A percentile compares a stretch with the other conserved stretches of the same genome.
Evolutionary conservation across 2,797 vertebrate genomes (phyloP).

Genomic region (Urophycis tenuis): DNA sequence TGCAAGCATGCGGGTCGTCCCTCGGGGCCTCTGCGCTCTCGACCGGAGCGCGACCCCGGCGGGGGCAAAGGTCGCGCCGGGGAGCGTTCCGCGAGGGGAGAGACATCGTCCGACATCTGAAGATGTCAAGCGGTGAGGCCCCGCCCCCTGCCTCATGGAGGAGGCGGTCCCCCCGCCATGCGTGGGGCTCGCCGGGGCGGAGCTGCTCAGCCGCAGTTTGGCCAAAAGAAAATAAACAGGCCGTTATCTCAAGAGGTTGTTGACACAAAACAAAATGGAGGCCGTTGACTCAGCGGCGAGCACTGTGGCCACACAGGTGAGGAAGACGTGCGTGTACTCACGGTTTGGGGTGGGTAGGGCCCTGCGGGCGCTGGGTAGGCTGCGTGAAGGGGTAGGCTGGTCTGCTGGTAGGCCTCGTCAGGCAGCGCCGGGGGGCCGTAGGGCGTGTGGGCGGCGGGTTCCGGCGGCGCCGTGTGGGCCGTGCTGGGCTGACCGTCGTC

Average conservation of each 20-base stretch:
- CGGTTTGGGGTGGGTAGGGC: conserved; percentile 61
- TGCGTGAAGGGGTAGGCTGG: conserved; percentile 45
- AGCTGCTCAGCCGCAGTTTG: conserved; percentile 45
- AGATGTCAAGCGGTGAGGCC: conserved; percentile 53
- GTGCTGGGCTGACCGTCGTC: conserved; percentile 85
- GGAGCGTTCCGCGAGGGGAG: conserved; percentile 23
- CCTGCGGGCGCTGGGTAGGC: conserved; percentile 29
- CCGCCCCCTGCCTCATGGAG: conserved; percentile 51
- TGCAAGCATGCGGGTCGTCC: conserved; percentile 13
- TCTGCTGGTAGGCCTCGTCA: conserved; percentile 55
- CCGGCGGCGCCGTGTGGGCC: conserved; percentile 76
- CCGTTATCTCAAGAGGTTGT: conserved; percentile 22
- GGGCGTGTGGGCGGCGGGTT: conserved; percentile 70
- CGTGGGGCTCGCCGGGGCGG: conserved; percentile 54
- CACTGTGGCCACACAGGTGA: neutral
- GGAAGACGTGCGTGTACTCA: conserved; percentile 51
- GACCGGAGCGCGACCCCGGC: conserved; percentile 24
- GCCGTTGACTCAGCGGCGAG: neutral
- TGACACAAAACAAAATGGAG: conserved; percentile 4
- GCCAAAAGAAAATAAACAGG: conserved; percentile 33
- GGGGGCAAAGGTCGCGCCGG: conserved; percentile 28
- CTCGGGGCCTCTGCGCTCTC: conserved; percentile 15
- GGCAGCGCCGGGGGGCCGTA: conserved; percentile 76
- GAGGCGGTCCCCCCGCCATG: conserved; percentile 38
- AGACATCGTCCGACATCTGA: conserved; percentile 39